Conservation (phyloP, 2,113 vertebrate genomes). For the Sapayoa aenigma region DNA sequence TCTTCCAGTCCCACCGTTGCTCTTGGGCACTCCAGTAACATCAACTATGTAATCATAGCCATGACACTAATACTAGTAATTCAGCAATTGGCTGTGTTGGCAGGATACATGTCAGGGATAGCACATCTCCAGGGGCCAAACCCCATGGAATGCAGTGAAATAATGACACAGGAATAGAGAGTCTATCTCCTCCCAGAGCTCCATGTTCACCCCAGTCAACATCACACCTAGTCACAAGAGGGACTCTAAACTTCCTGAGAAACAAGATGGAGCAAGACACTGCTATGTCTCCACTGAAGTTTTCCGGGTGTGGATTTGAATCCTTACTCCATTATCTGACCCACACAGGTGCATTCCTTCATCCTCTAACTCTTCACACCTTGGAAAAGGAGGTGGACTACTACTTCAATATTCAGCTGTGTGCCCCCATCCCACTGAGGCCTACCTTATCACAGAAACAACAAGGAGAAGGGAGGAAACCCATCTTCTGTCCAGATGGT, state of each 20-base stretch:
- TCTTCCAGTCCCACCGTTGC: not conserved
- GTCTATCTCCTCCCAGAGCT: not conserved
- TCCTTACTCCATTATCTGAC: not conserved
- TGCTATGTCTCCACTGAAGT: not conserved
- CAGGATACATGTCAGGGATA: not conserved
- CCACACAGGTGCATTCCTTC: not conserved
- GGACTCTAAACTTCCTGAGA: not conserved
- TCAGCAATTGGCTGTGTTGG: not conserved
- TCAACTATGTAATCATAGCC: not conserved
- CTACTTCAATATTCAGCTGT: not conserved
- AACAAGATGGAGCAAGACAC: not conserved
- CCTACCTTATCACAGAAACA: not conserved
- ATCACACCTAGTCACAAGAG: not conserved
- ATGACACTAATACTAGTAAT: not conserved
- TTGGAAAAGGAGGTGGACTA: not conserved
- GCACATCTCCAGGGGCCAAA: not conserved
- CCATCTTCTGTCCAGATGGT: not conserved
- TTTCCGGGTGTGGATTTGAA: not conserved
- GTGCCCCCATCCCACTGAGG: not conserved
- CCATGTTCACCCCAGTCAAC: not conserved
- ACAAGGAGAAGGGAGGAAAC: not conserved
- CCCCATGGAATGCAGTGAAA: fast-evolving
- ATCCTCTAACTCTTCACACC: not conserved
- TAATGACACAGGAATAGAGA: too few relatives aligned
- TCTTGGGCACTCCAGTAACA: not conserved